These are phyloP conservation scores for Drosophila limbata DNA, from an alignment of 2,888 invertebrate species.

Conservation along the genomic window DNA sequence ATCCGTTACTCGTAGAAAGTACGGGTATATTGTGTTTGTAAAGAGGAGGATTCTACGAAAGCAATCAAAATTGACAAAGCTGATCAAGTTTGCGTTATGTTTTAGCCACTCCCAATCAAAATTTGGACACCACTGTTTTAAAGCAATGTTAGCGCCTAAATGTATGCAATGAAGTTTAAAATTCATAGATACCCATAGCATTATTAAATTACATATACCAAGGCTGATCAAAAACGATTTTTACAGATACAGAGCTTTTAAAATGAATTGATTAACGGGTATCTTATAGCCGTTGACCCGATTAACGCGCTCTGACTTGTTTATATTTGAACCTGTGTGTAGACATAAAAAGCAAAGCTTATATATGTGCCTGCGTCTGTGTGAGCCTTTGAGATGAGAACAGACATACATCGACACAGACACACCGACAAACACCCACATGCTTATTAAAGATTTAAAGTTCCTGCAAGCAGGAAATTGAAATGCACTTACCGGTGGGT, in stretches of 20 bases:
- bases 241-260: too few relatives aligned
- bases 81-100: too few relatives aligned
- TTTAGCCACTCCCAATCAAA: too few relatives aligned
- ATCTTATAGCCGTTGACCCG: neutral
- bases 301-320: neutral
- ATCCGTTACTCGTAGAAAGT: neutral
- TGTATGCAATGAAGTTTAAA: too few relatives aligned
- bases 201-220: too few relatives aligned
- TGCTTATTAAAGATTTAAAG: conserved; percentile 76
- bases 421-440: conserved; percentile 27
- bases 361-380: conserved; percentile 18
- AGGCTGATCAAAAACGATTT: too few relatives aligned
- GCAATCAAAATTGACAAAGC: too few relatives aligned
- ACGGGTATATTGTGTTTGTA: neutral
- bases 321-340: conserved; percentile 52
- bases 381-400: conserved; percentile 14
- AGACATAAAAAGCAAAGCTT: conserved; percentile 61
- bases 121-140: too few relatives aligned
- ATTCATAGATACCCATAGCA: too few relatives aligned
- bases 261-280: neutral
- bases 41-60: too few relatives aligned
- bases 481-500: conserved; percentile 77
- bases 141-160: too few relatives aligned
- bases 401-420: conserved; percentile 24
- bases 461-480: conserved; percentile 71